Evolutionary conservation across 2,113 vertebrate species (phyloP).

Genomic region (Bos indicus): DNA sequence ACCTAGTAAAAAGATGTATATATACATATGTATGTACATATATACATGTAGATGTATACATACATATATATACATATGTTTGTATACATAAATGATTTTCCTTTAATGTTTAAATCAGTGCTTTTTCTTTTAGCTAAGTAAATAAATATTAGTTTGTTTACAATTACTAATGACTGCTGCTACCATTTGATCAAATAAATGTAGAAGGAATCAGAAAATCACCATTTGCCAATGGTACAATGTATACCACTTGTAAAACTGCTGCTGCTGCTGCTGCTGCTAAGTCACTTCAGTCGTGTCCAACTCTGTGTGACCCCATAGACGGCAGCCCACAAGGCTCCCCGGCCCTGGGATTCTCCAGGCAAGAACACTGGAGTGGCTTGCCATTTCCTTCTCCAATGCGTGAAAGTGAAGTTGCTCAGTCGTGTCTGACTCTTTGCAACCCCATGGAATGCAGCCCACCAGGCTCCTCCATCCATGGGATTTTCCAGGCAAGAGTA

Average conservation of each 20-base stretch:
- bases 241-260: background rate
- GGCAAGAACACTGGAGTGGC: too few relatives aligned
- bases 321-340: too few relatives aligned
- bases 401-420: too few relatives aligned
- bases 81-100: background rate
- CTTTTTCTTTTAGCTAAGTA: slow-evolving; percentile 21
- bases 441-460: too few relatives aligned
- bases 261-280: too few relatives aligned
- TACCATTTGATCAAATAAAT: background rate
- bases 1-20: background rate
- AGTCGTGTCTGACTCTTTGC: too few relatives aligned
- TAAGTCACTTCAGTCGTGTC: too few relatives aligned
- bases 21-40: background rate
- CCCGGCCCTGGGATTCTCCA: too few relatives aligned
- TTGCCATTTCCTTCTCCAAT: too few relatives aligned
- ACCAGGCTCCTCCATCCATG: too few relatives aligned
- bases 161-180: background rate
- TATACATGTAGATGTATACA: background rate
- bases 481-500: too few relatives aligned
- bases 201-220: background rate
- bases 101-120: slow-evolving; percentile 20
- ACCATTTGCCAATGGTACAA: background rate
- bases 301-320: too few relatives aligned
- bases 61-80: background rate
- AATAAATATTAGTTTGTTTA: background rate